Conservation (phyloP, 35 echinoderm and acorn worm genomes). For the Acanthaster planci region DNA sequence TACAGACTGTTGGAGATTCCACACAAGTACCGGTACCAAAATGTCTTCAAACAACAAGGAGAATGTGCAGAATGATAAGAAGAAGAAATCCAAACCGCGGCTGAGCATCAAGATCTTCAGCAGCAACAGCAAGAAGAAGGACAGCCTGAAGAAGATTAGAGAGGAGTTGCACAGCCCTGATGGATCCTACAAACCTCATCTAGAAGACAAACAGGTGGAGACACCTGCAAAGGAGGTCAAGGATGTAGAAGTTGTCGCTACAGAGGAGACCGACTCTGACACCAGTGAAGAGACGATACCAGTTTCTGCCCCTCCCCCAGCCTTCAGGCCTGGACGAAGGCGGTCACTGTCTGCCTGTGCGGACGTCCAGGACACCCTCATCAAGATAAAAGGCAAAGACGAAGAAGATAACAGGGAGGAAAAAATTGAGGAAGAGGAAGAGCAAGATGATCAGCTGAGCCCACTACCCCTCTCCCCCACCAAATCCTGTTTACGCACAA, state of each 20-base stretch:
- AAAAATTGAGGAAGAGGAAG: neutral
- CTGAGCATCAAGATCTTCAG: conserved; percentile 14
- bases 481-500: neutral
- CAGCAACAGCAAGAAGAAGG: conserved; percentile 9
- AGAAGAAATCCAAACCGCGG: neutral
- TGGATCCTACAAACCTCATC: neutral
- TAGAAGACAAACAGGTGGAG: neutral
- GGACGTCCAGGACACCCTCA: conserved; percentile 7
- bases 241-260: neutral
- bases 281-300: neutral
- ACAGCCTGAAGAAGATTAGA: neutral
- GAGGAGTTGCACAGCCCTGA: neutral
- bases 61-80: neutral
- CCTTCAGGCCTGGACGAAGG: neutral
- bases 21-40: neutral
- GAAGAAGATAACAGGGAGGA: neutral
- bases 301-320: neutral
- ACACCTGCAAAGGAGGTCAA: neutral
- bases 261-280: neutral
- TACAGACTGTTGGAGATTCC: no score
- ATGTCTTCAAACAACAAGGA: conserved; percentile 15
- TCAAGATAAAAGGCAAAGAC: neutral
- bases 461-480: neutral
- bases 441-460: neutral
- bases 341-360: conserved; percentile 4